phyloP scores from a whole-genome alignment of 2,797 vertebrate genomes.

The Ctenosaura bakeri region DNA sequence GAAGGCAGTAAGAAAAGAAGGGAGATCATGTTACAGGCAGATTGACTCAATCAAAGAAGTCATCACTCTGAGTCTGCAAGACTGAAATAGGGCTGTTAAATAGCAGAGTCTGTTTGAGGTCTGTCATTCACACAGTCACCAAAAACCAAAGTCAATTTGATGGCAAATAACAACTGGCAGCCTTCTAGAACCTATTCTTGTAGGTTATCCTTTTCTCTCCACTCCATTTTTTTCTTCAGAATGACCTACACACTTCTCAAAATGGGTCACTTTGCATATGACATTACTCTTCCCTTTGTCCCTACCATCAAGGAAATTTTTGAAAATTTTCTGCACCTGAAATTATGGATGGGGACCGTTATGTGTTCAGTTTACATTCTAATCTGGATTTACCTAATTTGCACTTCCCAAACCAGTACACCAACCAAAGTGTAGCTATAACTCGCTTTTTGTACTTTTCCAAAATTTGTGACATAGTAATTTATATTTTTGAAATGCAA shows the following conservation, averaged over 20 bases:
- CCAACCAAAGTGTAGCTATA: neutral
- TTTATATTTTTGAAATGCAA: neutral
- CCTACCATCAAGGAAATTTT: neutral
- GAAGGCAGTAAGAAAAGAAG: no score
- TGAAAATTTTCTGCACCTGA: neutral
- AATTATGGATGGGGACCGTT: neutral
- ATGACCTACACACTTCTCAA: no score
- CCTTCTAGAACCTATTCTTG: no score
- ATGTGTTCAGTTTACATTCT: neutral
- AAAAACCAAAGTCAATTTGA: no score
- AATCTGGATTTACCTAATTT: neutral
- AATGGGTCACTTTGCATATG: neutral
- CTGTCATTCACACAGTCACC: no score
- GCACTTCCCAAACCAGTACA: neutral
- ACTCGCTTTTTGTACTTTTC: neutral
- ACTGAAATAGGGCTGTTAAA: no score
- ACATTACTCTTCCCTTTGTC: neutral
- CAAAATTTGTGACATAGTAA: neutral
- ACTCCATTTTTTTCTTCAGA: neutral
- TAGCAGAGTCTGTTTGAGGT: no score
- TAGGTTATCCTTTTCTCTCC: neutral
- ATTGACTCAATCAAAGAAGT: no score
- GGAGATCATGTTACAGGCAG: no score
- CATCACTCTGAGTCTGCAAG: no score
- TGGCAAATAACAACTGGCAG: no score